phyloP scores from a whole-genome alignment of 23 tunicate species.

The Phallusia fumigata region DNA sequence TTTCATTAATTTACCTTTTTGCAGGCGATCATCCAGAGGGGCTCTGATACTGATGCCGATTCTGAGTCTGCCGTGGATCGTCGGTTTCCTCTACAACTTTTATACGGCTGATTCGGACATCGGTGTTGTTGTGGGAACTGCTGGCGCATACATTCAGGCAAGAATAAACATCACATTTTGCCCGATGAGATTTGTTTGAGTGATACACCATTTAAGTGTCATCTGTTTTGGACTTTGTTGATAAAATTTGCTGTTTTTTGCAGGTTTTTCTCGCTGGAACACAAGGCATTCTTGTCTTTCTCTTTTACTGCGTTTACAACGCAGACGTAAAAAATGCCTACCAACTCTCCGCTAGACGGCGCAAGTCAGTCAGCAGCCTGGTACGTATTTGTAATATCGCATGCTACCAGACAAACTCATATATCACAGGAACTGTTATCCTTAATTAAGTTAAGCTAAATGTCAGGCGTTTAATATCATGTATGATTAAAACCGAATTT shows the following conservation, averaged over 20 bases:
- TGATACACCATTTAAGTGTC: too few relatives aligned
- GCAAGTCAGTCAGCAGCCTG: constrained; percentile 56
- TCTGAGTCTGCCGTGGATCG: constrained; percentile 67
- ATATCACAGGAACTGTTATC: too few relatives aligned
- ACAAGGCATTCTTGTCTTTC: constrained; percentile 60
- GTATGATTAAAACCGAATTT: too few relatives aligned
- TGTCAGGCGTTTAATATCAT: too few relatives aligned
- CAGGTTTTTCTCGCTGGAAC: constrained; percentile 40
- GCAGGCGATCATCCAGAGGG: constrained; percentile 55
- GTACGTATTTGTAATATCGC: constrained; percentile 37
- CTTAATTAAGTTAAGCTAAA: too few relatives aligned
- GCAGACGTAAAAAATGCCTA: constrained; percentile 60
- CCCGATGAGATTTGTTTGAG: too few relatives aligned
- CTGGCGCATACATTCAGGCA: constrained; percentile 56
- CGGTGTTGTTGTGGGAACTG: constrained; percentile 41
- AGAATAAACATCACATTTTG: too few relatives aligned
- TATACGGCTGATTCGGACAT: constrained; percentile 18
- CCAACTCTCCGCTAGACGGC: constrained; percentile 35
- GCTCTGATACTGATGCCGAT: constrained; percentile 81
- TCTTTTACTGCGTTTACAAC: constrained; percentile 79
- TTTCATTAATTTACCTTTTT: too few relatives aligned
- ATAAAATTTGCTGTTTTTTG: not conserved
- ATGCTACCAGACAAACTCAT: too few relatives aligned
- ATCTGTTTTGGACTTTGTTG: too few relatives aligned
- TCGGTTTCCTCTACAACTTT: constrained; percentile 49